These are phyloP conservation scores for Leptinotarsa texana DNA, from an alignment of 1,140 invertebrate genomes.

Conservation along the genomic window DNA sequence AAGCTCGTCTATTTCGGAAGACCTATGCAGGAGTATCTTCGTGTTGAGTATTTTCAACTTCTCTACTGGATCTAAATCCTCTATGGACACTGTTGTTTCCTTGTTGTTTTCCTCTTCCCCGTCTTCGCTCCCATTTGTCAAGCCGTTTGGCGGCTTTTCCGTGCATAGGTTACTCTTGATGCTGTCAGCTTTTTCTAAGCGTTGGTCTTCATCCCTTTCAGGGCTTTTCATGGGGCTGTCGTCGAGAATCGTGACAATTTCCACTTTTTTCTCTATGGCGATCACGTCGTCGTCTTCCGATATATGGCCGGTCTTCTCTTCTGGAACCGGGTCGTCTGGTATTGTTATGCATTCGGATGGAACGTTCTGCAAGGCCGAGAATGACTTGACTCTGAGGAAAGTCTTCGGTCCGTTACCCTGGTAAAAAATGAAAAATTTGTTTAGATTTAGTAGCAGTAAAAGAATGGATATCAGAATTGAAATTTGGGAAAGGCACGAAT, in stretches of 20 bases:
- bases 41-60: neutral
- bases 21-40: conserved; percentile 5
- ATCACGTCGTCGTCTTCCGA: conserved; percentile 13
- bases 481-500: too few relatives aligned
- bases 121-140: conserved; percentile 12
- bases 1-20: conserved; percentile 4
- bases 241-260: neutral
- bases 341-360: conserved; percentile 50
- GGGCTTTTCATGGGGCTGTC: neutral
- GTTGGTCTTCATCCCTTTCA: neutral
- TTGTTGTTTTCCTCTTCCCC: neutral
- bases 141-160: neutral
- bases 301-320: neutral
- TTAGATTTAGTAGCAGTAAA: too few relatives aligned
- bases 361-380: conserved; percentile 42
- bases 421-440: neutral
- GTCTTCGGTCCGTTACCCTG: conserved; percentile 5
- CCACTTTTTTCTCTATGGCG: conserved; percentile 1
- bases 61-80: neutral
- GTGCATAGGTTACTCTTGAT: neutral
- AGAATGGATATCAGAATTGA: too few relatives aligned
- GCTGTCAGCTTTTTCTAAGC: neutral
- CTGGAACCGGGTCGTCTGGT: conserved; percentile 42
- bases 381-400: conserved; percentile 44
- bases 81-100: neutral